Evolutionary conservation across 2,113 vertebrate species (phyloP).

Genomic region (Eurystomus gularis): DNA sequence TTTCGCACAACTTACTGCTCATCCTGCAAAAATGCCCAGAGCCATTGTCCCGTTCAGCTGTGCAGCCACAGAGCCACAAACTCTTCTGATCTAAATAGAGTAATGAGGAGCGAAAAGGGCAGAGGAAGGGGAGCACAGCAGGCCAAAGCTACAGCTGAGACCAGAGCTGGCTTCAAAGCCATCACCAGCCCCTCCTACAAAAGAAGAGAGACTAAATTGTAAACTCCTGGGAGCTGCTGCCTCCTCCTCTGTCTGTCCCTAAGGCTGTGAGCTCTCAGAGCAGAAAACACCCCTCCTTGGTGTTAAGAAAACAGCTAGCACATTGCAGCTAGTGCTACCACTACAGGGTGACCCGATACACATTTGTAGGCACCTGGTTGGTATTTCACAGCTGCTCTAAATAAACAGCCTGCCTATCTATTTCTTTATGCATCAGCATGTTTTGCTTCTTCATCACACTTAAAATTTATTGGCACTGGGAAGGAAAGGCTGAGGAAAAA

Average conservation of each 20-base stretch:
- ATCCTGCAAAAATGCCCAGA: neutral
- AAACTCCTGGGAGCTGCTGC: neutral
- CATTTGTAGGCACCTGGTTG: neutral
- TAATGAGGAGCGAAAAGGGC: neutral
- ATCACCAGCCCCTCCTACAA: neutral
- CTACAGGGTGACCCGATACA: neutral
- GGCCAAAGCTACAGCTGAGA: neutral
- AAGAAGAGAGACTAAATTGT: neutral
- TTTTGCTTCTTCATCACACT: neutral
- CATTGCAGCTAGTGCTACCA: neutral
- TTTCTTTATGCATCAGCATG: fast-evolving
- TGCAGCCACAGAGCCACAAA: neutral
- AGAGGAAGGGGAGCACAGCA: neutral
- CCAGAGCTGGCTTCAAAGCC: neutral
- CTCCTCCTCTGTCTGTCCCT: neutral
- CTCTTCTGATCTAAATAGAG: neutral
- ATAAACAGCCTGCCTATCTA: neutral
- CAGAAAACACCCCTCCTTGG: neutral
- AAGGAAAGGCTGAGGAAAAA: neutral
- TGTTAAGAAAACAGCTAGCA: neutral
- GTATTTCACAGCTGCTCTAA: neutral
- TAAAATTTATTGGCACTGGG: neutral
- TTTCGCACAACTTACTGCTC: neutral
- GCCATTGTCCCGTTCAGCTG: neutral
- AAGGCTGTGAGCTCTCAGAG: neutral